These are phyloP conservation scores for Euphydryas editha DNA, from an alignment of 2,888 invertebrate species.

Conservation along the genomic window DNA sequence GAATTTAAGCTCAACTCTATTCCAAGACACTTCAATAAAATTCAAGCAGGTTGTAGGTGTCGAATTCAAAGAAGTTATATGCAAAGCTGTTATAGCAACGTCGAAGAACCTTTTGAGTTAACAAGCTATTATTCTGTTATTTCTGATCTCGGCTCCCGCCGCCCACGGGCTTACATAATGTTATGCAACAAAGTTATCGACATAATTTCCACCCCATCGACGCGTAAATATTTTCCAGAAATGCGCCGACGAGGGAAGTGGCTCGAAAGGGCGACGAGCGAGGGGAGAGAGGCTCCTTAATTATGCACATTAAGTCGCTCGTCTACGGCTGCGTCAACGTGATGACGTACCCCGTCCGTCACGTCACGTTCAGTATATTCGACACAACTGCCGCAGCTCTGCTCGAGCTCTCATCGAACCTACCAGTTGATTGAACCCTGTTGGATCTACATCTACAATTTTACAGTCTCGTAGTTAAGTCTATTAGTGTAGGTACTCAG, in stretches of 20 bases:
- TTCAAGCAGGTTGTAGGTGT: too few species aligned
- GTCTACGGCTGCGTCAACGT: constrained; percentile 24
- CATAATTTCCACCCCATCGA: constrained; percentile 11
- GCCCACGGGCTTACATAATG: neutral
- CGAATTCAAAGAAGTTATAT: neutral
- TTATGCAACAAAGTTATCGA: constrained; percentile 8
- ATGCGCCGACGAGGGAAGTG: constrained; percentile 6
- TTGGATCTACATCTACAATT: too few species aligned
- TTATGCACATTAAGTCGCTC: constrained; percentile 34
- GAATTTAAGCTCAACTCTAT: too few species aligned
- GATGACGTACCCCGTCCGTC: constrained; percentile 25
- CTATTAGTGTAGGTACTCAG: too few species aligned
- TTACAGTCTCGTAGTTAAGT: too few species aligned
- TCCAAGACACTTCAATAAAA: too few species aligned
- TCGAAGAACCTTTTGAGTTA: constrained; percentile 1
- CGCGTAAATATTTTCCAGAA: constrained; percentile 16
- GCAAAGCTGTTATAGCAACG: neutral
- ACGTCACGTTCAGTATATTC: constrained; percentile 23
- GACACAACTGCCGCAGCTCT: constrained; percentile 15
- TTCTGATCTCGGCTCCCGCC: neutral
- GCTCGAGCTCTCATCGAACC: neutral
- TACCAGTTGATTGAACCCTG: too few species aligned
- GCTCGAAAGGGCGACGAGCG: neutral
- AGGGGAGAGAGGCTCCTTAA: constrained; percentile 24
- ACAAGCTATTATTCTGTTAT: constrained; percentile 1